Conservation (phyloP, 2,113 vertebrate species). For the Hepsetus odoe region DNA sequence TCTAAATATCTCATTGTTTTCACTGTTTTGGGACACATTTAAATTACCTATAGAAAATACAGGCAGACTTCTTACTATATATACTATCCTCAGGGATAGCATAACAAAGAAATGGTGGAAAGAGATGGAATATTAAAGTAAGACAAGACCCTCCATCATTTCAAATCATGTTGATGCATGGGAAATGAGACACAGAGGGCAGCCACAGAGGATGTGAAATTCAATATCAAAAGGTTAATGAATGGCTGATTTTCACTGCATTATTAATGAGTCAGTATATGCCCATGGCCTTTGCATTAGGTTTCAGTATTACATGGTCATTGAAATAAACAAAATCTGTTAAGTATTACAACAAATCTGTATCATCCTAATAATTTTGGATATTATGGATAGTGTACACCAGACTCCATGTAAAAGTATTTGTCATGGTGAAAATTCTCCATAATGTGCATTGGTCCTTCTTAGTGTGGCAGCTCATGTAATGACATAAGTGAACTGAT, state of each 20-base stretch:
- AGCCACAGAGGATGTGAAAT: constrained; percentile 1
- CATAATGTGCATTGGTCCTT: too few relatives aligned
- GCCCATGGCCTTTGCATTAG: neutral
- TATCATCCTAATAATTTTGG: too few relatives aligned
- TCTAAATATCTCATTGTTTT: too few relatives aligned
- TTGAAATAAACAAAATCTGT: neutral
- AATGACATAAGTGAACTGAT: too few relatives aligned
- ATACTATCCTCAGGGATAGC: too few relatives aligned
- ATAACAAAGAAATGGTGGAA: neutral
- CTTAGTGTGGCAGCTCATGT: too few relatives aligned
- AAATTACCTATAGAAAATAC: too few relatives aligned
- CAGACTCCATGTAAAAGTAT: too few relatives aligned
- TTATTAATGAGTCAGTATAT: neutral
- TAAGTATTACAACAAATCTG: too few relatives aligned
- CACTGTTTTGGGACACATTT: too few relatives aligned
- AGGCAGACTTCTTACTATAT: neutral
- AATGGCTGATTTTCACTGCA: constrained; percentile 9
- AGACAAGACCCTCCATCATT: neutral
- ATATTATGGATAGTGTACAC: too few relatives aligned
- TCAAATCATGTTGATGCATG: neutral
- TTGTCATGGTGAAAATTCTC: too few relatives aligned
- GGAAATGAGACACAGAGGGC: neutral
- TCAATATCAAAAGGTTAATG: constrained; percentile 23
- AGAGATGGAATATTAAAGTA: neutral
- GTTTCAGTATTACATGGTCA: neutral